Conservation (phyloP, 2,888 invertebrate genomes). For the Trilocha varians region DNA sequence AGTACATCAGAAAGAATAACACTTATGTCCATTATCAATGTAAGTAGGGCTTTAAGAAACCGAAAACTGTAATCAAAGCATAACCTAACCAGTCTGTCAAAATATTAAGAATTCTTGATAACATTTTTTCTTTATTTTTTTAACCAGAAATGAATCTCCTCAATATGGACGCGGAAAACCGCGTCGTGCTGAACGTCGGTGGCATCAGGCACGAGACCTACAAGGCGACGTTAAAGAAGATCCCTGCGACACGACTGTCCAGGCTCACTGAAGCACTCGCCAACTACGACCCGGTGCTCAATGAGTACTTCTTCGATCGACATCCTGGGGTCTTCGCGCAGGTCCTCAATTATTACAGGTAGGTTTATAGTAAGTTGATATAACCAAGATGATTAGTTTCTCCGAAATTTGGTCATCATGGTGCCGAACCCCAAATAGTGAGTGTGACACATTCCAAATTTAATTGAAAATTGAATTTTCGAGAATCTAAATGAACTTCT, state of each 20-base stretch:
- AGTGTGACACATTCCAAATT: too few species aligned
- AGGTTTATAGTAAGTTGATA: conserved; percentile 2
- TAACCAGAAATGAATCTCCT: conserved; percentile 85
- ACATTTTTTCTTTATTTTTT: conserved; percentile 3
- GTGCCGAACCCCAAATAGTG: too few species aligned
- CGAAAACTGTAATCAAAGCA: too few species aligned
- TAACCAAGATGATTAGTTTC: too few species aligned
- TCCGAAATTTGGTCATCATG: too few species aligned
- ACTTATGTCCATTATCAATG: too few species aligned
- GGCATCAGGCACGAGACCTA: conserved; percentile 98
- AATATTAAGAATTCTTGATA: conserved; percentile 17
- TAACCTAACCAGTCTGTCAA: too few species aligned
- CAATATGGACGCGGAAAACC: conserved; percentile 98
- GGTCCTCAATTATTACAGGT: conserved; percentile 97
- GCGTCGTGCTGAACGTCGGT: conserved; percentile 98
- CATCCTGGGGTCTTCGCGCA: conserved; percentile 98
- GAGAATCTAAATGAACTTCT: too few species aligned
- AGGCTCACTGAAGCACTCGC: conserved; percentile 96
- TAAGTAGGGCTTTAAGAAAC: too few species aligned
- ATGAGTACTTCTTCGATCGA: conserved; percentile 99
- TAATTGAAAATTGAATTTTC: too few species aligned
- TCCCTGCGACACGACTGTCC: conserved; percentile 95
- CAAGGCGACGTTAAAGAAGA: conserved; percentile 96
- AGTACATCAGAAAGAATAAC: too few species aligned
- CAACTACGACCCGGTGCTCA: conserved; percentile 98